These are phyloP conservation scores for Syndactyla subalaris DNA, from an alignment of 2,797 vertebrate species.

Conservation along the genomic window DNA sequence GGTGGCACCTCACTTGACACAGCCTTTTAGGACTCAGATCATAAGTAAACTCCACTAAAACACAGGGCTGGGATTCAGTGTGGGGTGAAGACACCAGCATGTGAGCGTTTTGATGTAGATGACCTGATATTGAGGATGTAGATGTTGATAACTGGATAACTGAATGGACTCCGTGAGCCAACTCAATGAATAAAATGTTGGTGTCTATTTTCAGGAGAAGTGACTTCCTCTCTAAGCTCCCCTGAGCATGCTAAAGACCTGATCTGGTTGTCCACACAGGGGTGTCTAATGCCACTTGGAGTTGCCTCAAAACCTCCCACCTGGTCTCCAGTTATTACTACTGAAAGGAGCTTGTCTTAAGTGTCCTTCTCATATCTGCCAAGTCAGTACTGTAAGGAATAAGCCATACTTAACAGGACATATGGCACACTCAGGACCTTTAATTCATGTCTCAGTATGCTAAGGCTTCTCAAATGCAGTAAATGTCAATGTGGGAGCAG, in stretches of 20 bases:
- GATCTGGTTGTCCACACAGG: not conserved
- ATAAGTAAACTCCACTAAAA: not conserved
- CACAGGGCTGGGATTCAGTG: not conserved
- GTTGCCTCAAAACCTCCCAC: not conserved
- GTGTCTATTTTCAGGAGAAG: not conserved
- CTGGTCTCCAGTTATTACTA: not conserved
- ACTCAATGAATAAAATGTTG: not conserved
- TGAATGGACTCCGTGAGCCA: accelerated
- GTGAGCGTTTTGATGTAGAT: not conserved
- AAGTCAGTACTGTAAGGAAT: not conserved
- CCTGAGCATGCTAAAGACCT: not conserved
- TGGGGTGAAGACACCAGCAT: accelerated
- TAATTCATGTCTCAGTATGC: not conserved
- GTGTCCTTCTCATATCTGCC: not conserved
- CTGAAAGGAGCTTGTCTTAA: not conserved
- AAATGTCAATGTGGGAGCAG: not conserved
- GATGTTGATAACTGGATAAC: not conserved
- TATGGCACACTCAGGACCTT: not conserved
- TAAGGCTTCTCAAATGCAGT: not conserved
- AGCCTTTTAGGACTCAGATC: not conserved
- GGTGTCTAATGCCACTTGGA: not conserved
- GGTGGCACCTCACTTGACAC: not conserved
- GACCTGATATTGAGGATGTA: not conserved
- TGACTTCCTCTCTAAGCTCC: not conserved
- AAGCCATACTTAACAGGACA: not conserved